Conservation (phyloP, 1,140 invertebrate species). For the Popillia japonica region DNA sequence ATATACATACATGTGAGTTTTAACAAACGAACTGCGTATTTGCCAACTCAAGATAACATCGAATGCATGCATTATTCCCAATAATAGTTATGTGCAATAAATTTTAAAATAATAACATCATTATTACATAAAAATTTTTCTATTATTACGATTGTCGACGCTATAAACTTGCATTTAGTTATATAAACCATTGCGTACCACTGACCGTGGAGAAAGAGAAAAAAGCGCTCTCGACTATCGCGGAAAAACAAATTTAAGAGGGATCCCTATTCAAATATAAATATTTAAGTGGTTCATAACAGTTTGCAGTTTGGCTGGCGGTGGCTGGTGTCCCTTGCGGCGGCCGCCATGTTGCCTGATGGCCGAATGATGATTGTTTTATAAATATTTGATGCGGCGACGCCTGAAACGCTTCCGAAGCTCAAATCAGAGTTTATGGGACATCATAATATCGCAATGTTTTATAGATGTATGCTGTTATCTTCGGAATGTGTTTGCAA, state of each 20-base stretch:
- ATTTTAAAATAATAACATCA: no score
- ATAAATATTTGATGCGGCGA: constrained; percentile 59
- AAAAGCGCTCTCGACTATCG: neutral
- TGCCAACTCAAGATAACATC: no score
- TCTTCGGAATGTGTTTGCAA: constrained; percentile 45
- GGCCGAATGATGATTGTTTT: constrained; percentile 62
- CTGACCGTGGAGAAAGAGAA: neutral
- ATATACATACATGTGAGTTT: no score
- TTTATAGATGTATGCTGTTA: constrained; percentile 59
- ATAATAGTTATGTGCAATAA: no score
- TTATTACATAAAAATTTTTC: no score
- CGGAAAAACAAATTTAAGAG: constrained; percentile 58
- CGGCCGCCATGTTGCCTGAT: constrained; percentile 61
- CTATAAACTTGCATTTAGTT: neutral
- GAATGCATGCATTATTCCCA: no score
- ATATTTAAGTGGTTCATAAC: constrained; percentile 62
- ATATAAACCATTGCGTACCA: neutral
- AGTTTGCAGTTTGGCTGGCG: constrained; percentile 56
- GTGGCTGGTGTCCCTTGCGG: constrained; percentile 49
- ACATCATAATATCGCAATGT: constrained; percentile 60
- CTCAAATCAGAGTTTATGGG: constrained; percentile 61
- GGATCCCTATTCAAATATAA: constrained; percentile 61
- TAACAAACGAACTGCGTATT: no score
- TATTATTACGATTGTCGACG: neutral
- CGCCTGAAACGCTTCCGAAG: constrained; percentile 50